These are phyloP conservation scores for Steromphala cineraria DNA, from an alignment of 2,888 invertebrate genomes.

Conservation along the genomic window DNA sequence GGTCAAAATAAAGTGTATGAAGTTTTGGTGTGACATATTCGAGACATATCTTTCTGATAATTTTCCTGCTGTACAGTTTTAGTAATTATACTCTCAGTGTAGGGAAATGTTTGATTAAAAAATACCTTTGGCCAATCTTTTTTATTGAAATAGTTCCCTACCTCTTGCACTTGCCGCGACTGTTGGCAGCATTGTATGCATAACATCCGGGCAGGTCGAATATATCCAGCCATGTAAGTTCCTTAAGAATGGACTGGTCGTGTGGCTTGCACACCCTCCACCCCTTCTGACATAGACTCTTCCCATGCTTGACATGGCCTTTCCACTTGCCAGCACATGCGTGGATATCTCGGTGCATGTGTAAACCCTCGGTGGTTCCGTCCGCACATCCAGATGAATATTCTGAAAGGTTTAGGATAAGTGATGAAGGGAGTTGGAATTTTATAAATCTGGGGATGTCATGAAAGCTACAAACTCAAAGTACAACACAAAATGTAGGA, in stretches of 20 bases:
- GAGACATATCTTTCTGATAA: too few relatives aligned
- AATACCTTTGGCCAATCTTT: too few relatives aligned
- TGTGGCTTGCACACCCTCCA: constrained; percentile 71
- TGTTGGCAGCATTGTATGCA: constrained; percentile 72
- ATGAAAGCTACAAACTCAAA: too few relatives aligned
- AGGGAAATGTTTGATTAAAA: background rate
- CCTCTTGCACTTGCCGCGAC: constrained; percentile 67
- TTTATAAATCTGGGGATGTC: too few relatives aligned
- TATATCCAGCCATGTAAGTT: constrained; percentile 69
- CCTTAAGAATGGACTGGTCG: constrained; percentile 56
- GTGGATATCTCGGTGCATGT: constrained; percentile 63
- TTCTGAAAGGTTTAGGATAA: constrained; percentile 56
- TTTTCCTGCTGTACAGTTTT: too few relatives aligned
- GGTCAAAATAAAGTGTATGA: too few relatives aligned
- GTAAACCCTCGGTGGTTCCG: constrained; percentile 69
- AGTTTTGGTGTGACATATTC: too few relatives aligned
- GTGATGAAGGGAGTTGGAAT: too few relatives aligned
- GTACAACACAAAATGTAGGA: too few relatives aligned
- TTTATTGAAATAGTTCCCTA: constrained; percentile 24
- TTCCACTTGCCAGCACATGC: constrained; percentile 71
- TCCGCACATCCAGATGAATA: constrained; percentile 70
- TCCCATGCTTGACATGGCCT: constrained; percentile 71
- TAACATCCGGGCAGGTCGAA: constrained; percentile 70
- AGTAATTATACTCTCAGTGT: too few relatives aligned
- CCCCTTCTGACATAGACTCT: constrained; percentile 67